These are phyloP conservation scores for Palloptera scutellata DNA, from an alignment of 2,888 invertebrate species.

Conservation along the genomic window DNA sequence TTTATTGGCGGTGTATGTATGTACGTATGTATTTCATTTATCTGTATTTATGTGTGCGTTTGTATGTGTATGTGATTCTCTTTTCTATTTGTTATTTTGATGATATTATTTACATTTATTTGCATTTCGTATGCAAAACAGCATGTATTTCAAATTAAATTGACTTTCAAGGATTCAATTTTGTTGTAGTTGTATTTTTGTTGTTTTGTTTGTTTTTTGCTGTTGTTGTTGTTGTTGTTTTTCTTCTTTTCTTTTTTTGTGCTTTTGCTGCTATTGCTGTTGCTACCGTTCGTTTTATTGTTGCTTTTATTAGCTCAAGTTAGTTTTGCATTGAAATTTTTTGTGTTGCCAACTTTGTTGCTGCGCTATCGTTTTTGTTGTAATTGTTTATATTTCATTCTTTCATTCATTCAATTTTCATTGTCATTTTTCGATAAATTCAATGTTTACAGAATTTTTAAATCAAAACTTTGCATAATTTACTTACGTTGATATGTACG, in stretches of 20 bases:
- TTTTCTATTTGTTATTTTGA: constrained; percentile 28
- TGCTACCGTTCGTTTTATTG: constrained; percentile 11
- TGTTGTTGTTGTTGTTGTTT: constrained; percentile 22
- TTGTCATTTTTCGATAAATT: too few species aligned
- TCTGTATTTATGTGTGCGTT: neutral
- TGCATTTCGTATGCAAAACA: constrained; percentile 38
- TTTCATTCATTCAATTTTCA: too few species aligned
- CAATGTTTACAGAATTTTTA: too few species aligned
- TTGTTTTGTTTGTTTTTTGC: constrained; percentile 9
- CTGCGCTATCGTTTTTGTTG: too few species aligned
- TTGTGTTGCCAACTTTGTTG: neutral
- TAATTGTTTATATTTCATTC: too few species aligned
- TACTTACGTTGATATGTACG: too few species aligned
- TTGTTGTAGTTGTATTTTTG: constrained; percentile 21
- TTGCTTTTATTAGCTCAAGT: constrained; percentile 12
- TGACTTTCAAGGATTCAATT: constrained; percentile 38
- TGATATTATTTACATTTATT: constrained; percentile 33
- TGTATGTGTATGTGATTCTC: neutral
- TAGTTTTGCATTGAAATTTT: neutral
- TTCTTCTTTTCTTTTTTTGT: too few species aligned
- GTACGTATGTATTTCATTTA: neutral
- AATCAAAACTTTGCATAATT: too few species aligned
- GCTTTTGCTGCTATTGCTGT: neutral
- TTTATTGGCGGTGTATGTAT: neutral
- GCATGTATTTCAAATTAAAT: constrained; percentile 35